These are phyloP conservation scores for Scophthalmus maximus DNA, from an alignment of 2,113 vertebrate genomes.

Conservation along the genomic window DNA sequence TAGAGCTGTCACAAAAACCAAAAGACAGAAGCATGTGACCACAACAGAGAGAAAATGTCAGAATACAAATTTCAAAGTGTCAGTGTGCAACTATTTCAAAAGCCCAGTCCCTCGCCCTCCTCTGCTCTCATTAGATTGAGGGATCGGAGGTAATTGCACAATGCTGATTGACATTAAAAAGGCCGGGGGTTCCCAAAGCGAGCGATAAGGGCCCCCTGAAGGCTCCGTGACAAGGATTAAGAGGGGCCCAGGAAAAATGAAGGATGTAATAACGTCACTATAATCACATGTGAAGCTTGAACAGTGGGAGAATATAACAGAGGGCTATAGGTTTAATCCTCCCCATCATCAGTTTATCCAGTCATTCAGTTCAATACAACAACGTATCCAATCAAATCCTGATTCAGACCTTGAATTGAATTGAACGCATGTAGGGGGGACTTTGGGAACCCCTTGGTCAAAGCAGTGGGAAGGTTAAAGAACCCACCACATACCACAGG, in stretches of 20 bases:
- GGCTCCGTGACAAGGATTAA: background rate
- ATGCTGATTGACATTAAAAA: slow-evolving; percentile 19
- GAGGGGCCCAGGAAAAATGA: background rate
- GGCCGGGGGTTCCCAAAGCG: slow-evolving; percentile 41
- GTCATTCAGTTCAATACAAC: background rate
- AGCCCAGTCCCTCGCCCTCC: background rate
- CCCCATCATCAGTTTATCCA: background rate
- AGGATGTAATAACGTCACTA: background rate
- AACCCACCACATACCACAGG: slow-evolving; percentile 7
- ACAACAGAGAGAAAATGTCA: slow-evolving; percentile 27
- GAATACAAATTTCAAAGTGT: slow-evolving; percentile 37
- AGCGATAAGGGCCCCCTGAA: background rate
- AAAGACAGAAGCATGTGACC: slow-evolving; percentile 67
- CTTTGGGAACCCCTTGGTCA: slow-evolving; percentile 30
- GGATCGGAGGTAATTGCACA: slow-evolving; percentile 6
- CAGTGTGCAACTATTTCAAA: slow-evolving; percentile 22
- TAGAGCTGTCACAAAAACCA: slow-evolving; percentile 78
- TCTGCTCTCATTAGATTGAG: slow-evolving; percentile 2
- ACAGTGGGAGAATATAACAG: background rate
- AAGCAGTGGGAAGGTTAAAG: slow-evolving; percentile 25
- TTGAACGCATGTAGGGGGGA: background rate
- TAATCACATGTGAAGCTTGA: background rate
- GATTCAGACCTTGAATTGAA: background rate
- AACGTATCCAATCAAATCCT: background rate
- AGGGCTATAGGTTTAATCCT: background rate